Percentiles rank a stretch among this genome's conserved stretches.
Conservation (phyloP, 1,140 invertebrate species). For the Euschistus heros region DNA sequence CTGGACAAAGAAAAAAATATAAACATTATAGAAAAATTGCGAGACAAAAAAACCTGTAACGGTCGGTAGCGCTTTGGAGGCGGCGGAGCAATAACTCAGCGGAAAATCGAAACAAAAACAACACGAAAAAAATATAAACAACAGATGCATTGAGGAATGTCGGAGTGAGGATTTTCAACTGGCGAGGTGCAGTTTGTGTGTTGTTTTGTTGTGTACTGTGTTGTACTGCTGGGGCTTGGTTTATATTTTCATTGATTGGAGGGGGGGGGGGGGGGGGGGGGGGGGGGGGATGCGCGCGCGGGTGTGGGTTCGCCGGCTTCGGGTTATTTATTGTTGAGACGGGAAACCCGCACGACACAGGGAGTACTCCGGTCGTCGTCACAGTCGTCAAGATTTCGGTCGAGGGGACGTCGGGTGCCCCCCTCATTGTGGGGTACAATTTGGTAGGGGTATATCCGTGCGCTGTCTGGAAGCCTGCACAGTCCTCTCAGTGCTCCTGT, state of each 20-base stretch:
- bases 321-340: slow-evolving; percentile 31
- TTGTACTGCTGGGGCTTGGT: slow-evolving; percentile 20
- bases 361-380: neutral
- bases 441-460: slow-evolving; percentile 45
- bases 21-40: no score
- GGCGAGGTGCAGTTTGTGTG: slow-evolving; percentile 4
- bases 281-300: slow-evolving; percentile 23
- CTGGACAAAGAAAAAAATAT: no score
- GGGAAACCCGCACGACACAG: slow-evolving; percentile 16
- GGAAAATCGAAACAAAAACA: neutral
- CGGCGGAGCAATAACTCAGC: neutral
- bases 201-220: slow-evolving; percentile 28
- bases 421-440: slow-evolving; percentile 39
- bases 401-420: slow-evolving; percentile 22
- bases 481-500: slow-evolving; percentile 32
- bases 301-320: slow-evolving; percentile 12
- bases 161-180: neutral
- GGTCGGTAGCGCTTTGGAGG: neutral
- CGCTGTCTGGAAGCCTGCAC: slow-evolving; percentile 41
- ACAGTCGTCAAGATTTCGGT: slow-evolving; percentile 29
- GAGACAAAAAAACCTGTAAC: no score
- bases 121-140: slow-evolving; percentile 4
- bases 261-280: slow-evolving; percentile 12
- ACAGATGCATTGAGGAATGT: neutral
- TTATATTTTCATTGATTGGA: slow-evolving; percentile 33